Evolutionary conservation across 2,888 invertebrate genomes (phyloP).

Genomic region (Rhyacophila evoluta): DNA sequence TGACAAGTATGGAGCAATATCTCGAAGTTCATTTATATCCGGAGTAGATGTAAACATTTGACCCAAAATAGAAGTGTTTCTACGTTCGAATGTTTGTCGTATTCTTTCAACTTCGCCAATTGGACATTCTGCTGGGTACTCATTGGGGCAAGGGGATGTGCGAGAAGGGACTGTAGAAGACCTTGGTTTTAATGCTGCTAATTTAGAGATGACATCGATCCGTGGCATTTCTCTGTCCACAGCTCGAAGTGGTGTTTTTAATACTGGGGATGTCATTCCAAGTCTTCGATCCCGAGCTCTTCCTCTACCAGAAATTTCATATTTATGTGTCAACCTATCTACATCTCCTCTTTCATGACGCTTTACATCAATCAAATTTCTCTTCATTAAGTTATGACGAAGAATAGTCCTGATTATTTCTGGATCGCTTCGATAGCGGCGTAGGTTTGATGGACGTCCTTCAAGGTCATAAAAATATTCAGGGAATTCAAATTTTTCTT

Average conservation of each 20-base stretch:
- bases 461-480: conserved; percentile 63
- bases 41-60: conserved; percentile 87
- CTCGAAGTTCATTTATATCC: conserved; percentile 80
- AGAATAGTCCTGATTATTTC: conserved; percentile 75
- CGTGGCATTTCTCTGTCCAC: conserved; percentile 87
- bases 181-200: conserved; percentile 74
- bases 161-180: conserved; percentile 61
- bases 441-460: conserved; percentile 61
- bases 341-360: conserved; percentile 72
- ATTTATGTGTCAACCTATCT: conserved; percentile 72
- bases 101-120: conserved; percentile 80
- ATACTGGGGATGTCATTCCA: conserved; percentile 74
- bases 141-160: conserved; percentile 64
- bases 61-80: conserved; percentile 74
- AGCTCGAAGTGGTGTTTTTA: conserved; percentile 72
- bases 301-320: conserved; percentile 69
- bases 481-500: conserved; percentile 80
- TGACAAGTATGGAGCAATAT: conserved; percentile 82
- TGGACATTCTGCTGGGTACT: conserved; percentile 68
- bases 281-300: conserved; percentile 65
- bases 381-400: conserved; percentile 65
- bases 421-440: conserved; percentile 83
- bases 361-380: conserved; percentile 65
- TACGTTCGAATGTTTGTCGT: conserved; percentile 77
- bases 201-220: conserved; percentile 90